A percentile compares a stretch with the other conserved stretches of the same genome.
phyloP scores from a whole-genome alignment of 2,113 vertebrate species.

The Butastur rufipennis region DNA sequence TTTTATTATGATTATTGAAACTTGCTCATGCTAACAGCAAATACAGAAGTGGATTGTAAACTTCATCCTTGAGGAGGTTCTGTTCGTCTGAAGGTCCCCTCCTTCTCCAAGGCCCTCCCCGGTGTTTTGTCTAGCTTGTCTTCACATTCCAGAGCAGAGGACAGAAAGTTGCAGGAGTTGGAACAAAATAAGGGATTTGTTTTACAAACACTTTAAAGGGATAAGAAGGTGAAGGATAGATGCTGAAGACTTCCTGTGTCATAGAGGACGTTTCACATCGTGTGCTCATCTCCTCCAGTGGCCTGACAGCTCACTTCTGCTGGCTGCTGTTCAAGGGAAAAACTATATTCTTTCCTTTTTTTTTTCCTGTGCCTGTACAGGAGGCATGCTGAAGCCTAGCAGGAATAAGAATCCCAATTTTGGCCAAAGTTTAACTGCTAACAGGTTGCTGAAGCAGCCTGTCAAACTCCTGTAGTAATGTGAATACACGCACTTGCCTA shows the following conservation, averaged over 20 bases:
- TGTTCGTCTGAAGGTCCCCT: background rate
- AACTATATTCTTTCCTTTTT: background rate
- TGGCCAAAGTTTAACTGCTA: background rate
- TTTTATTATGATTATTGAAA: background rate
- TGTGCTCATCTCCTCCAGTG: background rate
- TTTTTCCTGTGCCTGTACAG: background rate
- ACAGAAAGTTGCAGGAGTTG: background rate
- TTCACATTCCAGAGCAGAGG: background rate
- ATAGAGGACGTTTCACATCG: background rate
- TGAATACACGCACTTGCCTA: background rate
- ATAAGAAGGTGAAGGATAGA: background rate
- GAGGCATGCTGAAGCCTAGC: background rate
- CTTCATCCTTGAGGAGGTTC: background rate
- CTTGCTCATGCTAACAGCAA: background rate
- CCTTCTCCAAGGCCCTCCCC: background rate
- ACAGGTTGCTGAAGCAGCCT: background rate
- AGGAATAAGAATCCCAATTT: background rate
- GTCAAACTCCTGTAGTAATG: background rate
- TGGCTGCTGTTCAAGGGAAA: background rate
- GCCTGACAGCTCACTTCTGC: background rate
- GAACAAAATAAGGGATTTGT: background rate
- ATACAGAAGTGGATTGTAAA: background rate
- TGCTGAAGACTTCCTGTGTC: background rate
- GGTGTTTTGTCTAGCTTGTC: constrained; percentile 45
- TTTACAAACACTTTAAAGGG: background rate